A percentile compares a stretch with the other conserved stretches of the same genome.
These are phyloP conservation scores for Gymnocephalus cernua DNA, from an alignment of 2,113 vertebrate species.

Conservation along the genomic window DNA sequence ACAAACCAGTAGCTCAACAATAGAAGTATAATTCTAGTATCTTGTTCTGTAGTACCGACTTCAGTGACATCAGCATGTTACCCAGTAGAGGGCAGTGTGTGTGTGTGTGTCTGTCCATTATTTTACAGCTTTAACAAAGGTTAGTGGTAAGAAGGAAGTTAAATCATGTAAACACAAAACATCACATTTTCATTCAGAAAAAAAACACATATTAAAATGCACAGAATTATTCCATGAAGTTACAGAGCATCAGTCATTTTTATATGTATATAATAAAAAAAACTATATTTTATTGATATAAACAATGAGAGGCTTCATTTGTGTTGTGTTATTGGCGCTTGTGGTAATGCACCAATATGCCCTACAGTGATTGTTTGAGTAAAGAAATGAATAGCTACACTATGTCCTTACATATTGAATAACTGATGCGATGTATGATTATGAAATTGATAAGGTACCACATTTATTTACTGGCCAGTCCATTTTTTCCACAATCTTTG, in stretches of 20 bases:
- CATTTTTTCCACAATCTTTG: conserved; percentile 11
- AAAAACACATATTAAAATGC: conserved; percentile 53
- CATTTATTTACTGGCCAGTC: conserved; percentile 13
- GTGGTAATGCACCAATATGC: conserved; percentile 8
- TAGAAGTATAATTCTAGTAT: background rate
- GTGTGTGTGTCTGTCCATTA: conserved; percentile 19
- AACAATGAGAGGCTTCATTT: conserved; percentile 33
- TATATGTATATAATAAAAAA: conserved; percentile 2
- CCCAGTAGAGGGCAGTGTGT: conserved; percentile 74
- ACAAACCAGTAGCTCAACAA: background rate
- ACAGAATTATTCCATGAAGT: conserved; percentile 32
- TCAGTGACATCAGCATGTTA: conserved; percentile 2
- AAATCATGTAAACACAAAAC: conserved; percentile 45
- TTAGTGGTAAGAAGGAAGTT: background rate
- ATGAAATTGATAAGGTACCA: conserved; percentile 1
- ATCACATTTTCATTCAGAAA: conserved; percentile 58
- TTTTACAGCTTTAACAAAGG: conserved; percentile 1
- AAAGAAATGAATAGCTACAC: background rate
- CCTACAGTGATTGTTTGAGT: background rate
- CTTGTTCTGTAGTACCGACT: background rate
- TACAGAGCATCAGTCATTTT: conserved; percentile 40
- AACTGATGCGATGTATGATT: background rate
- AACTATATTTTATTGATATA: conserved; percentile 37
- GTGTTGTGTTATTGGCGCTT: conserved; percentile 14
- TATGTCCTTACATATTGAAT: background rate